A percentile compares a stretch with the other conserved stretches of the same genome.
Conservation (phyloP, 2,797 vertebrate genomes). For the Melanotaenia nigrans region DNA sequence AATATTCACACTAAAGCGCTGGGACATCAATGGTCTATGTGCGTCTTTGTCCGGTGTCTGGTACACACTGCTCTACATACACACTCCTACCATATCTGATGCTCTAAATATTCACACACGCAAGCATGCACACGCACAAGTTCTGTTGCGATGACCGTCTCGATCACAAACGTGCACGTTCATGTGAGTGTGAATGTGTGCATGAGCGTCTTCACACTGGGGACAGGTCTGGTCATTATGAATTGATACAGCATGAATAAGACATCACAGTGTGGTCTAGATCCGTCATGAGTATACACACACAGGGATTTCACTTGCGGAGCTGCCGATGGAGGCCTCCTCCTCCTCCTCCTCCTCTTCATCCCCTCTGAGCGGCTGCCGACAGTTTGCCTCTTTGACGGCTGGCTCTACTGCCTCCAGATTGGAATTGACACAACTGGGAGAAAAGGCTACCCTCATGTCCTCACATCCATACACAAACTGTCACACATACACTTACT, state of each 20-base stretch:
- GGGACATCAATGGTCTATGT: slow-evolving; percentile 68
- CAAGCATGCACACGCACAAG: slow-evolving; percentile 18
- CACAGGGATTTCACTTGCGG: slow-evolving; percentile 71
- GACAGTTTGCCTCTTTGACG: slow-evolving; percentile 68
- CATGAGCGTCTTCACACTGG: slow-evolving; percentile 41
- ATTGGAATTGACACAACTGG: slow-evolving; percentile 74
- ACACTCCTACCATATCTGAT: slow-evolving; percentile 36
- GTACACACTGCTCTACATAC: slow-evolving; percentile 66
- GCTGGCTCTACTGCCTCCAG: slow-evolving; percentile 60
- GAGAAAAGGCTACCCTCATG: slow-evolving; percentile 67
- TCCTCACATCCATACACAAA: slow-evolving; percentile 39
- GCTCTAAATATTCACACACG: slow-evolving; percentile 62
- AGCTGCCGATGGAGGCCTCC: slow-evolving; percentile 46
- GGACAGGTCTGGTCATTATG: slow-evolving; percentile 79
- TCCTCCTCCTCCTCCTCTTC: slow-evolving; percentile 34
- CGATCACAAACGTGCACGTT: slow-evolving; percentile 31
- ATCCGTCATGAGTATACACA: slow-evolving; percentile 79
- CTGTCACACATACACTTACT: slow-evolving; percentile 24
- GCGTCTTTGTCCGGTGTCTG: slow-evolving; percentile 60
- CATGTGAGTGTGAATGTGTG: slow-evolving; percentile 43
- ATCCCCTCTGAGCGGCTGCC: slow-evolving; percentile 55
- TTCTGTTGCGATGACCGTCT: slow-evolving; percentile 53
- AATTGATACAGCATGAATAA: slow-evolving; percentile 84
- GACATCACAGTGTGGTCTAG: slow-evolving; percentile 81
- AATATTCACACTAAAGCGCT: slow-evolving; percentile 80